Percentiles rank a stretch among this genome's conserved stretches.
These are phyloP conservation scores for Paratrypauchen microcephalus DNA, from an alignment of 2,797 vertebrate genomes.

Conservation along the genomic window DNA sequence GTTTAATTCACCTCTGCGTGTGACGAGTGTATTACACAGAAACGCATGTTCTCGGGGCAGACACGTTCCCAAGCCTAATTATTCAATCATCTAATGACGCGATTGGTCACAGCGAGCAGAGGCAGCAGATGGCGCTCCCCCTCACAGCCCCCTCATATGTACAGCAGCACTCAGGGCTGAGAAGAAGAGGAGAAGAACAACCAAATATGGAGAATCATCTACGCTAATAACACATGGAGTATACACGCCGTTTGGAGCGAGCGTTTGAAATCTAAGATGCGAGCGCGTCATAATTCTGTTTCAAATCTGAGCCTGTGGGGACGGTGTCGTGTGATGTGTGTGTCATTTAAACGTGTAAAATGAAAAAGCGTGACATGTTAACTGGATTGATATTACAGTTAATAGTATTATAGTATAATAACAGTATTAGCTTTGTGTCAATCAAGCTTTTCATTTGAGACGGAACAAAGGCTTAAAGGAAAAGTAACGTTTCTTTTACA, in stretches of 20 bases:
- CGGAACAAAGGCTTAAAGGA: neutral
- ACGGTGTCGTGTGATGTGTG: neutral
- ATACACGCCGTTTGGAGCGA: neutral
- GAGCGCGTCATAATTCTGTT: conserved; percentile 10
- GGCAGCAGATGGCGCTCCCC: conserved; percentile 76
- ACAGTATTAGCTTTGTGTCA: neutral
- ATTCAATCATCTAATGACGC: conserved; percentile 79
- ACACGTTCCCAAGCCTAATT: conserved; percentile 73
- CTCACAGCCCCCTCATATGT: conserved; percentile 38
- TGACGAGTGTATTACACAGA: conserved; percentile 50
- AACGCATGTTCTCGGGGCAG: conserved; percentile 62
- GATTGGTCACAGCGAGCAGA: conserved; percentile 78
- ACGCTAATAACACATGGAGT: conserved; percentile 4
- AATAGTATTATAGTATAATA: neutral
- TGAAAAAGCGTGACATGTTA: neutral
- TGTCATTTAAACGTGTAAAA: neutral
- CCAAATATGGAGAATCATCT: conserved; percentile 38
- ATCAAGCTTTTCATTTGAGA: neutral
- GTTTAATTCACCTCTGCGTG: conserved; percentile 2
- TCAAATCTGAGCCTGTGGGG: neutral
- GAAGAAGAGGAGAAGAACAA: conserved; percentile 35
- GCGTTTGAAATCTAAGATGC: neutral
- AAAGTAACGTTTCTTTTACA: no score
- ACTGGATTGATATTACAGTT: neutral
- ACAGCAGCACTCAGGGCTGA: conserved; percentile 44